These are phyloP conservation scores for Balanococcus diminutus DNA, from an alignment of 2,888 invertebrate species.

Conservation along the genomic window DNA sequence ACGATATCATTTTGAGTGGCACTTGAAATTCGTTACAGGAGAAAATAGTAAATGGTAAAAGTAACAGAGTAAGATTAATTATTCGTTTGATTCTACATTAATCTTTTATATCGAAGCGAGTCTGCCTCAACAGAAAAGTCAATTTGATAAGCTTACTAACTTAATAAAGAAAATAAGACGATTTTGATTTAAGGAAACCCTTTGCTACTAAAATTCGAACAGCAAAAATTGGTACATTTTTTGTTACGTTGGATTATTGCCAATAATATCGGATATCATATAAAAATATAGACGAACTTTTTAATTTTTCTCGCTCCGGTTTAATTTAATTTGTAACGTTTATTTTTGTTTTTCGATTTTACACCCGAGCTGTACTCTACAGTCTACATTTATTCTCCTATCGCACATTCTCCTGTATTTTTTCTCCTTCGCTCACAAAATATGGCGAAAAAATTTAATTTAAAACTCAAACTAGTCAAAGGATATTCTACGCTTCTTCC, in stretches of 20 bases:
- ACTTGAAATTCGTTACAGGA: too few relatives aligned
- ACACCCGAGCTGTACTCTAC: background rate
- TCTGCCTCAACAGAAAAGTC: background rate
- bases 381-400: too few relatives aligned
- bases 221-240: background rate
- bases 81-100: slow-evolving; percentile 6
- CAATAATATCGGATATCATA: background rate
- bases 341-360: slow-evolving; percentile 7
- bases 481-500: slow-evolving; percentile 20
- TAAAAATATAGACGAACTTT: background rate
- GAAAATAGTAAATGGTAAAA: background rate
- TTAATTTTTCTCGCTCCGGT: background rate
- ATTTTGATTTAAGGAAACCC: background rate
- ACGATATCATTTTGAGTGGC: background rate
- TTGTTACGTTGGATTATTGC: background rate
- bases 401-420: background rate
- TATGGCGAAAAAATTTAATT: slow-evolving; percentile 20
- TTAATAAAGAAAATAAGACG: background rate
- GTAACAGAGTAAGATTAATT: background rate
- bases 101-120: background rate
- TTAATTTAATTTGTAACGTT: slow-evolving; percentile 6
- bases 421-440: background rate
- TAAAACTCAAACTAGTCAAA: background rate
- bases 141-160: background rate
- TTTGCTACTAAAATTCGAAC: background rate